A percentile compares a stretch with the other conserved stretches of the same genome.
Evolutionary conservation across 2,113 vertebrate species (phyloP).

Genomic region (Stegostoma tigrinum): DNA sequence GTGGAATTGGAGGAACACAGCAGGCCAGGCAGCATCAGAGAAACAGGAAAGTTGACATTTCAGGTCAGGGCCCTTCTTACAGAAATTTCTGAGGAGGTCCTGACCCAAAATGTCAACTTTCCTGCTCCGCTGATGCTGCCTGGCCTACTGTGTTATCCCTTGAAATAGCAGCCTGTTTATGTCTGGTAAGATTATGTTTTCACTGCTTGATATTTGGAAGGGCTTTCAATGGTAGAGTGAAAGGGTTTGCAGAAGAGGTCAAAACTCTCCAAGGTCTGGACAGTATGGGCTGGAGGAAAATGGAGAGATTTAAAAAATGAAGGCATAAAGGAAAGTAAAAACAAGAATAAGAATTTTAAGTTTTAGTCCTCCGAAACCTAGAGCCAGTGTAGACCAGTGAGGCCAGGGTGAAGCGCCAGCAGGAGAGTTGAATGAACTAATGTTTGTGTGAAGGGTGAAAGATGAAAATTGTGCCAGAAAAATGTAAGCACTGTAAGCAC

Average conservation of each 20-base stretch:
- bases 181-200: too few species aligned
- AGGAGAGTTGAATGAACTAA: background rate
- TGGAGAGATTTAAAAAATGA: background rate
- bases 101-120: too few species aligned
- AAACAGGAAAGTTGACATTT: too few species aligned
- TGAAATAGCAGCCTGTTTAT: too few species aligned
- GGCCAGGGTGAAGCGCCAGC: background rate
- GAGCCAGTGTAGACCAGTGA: background rate
- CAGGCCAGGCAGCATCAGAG: too few species aligned
- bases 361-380: background rate
- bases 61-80: too few species aligned
- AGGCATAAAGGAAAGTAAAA: background rate
- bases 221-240: too few species aligned
- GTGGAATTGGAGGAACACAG: too few species aligned
- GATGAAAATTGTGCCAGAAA: background rate
- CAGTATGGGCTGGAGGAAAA: background rate
- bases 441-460: background rate
- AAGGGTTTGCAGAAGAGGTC: background rate
- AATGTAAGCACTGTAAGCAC: background rate
- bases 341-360: background rate
- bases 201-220: too few species aligned
- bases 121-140: too few species aligned
- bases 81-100: too few species aligned
- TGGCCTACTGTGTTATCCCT: too few species aligned
- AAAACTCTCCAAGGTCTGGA: background rate